A percentile compares a stretch with the other conserved stretches of the same genome.
phyloP scores from a whole-genome alignment of 1,140 invertebrate species.

The Pseudomyrmex cubaensis region DNA sequence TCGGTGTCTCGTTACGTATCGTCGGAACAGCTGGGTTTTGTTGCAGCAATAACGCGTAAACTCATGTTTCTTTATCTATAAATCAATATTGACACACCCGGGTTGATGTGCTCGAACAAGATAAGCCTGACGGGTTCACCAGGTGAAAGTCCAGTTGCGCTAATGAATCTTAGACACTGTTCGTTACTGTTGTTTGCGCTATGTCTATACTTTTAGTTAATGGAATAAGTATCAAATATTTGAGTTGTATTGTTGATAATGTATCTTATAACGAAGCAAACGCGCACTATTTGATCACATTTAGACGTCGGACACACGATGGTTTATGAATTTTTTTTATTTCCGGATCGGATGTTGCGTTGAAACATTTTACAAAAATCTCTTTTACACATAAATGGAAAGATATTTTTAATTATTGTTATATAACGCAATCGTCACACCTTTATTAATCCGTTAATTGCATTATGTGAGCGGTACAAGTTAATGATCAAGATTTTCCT shows the following conservation, averaged over 20 bases:
- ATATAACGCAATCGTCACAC: background rate
- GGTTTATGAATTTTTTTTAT: background rate
- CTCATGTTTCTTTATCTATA: conserved; percentile 43
- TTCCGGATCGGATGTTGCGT: background rate
- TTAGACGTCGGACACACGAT: background rate
- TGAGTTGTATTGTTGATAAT: background rate
- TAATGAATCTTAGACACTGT: conserved; percentile 42
- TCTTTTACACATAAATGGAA: too few species aligned
- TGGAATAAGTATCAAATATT: background rate
- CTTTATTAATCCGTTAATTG: conserved; percentile 19
- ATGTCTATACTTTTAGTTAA: background rate
- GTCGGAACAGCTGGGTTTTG: conserved; percentile 59
- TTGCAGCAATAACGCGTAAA: conserved; percentile 30
- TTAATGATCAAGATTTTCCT: conserved; percentile 4
- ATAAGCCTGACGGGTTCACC: conserved; percentile 20
- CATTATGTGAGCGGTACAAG: background rate
- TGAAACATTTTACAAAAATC: background rate
- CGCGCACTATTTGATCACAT: background rate
- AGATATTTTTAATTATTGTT: background rate
- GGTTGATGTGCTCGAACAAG: conserved; percentile 27
- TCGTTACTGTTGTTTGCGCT: conserved; percentile 3
- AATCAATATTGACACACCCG: conserved; percentile 62
- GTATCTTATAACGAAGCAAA: background rate
- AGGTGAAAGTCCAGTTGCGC: conserved; percentile 48
- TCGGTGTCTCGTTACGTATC: conserved; percentile 46